Evolutionary conservation across 2,888 invertebrate genomes (phyloP), one percentile per base, ranked within the genome.

Genomic region (Nematopogon swammerdamellus): DNA sequence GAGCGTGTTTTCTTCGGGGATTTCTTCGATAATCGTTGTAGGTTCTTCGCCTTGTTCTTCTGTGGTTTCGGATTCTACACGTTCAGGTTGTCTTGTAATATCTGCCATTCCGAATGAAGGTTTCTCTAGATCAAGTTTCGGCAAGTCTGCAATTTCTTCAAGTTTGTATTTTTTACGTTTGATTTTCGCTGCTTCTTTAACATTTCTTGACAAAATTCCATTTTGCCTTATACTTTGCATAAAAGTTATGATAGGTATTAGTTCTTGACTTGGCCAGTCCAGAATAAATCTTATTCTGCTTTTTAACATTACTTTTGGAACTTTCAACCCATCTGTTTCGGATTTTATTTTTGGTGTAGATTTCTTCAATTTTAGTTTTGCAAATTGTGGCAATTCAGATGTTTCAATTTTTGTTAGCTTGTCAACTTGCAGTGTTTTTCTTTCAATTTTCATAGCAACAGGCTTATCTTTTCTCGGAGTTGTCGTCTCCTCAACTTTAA

Each of bases 121-220:
- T 59, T 82, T 80, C 64, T 87, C 86, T 44, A 87, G 65, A 54
- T 83, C 79, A 0, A 70, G 70, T 58, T 80, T 72, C 56, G 82
- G 79, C 49, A 81, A 67, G 45, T 85, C 84, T 0, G 82, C 72
- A 42, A 84, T 64, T 57, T 81, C 81, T 2, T 82, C 74, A 59
- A 82, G 80, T 58, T 82, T 84, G 1, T 76, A 71, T 53, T 82
- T 79, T 51, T 80, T 83, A 64, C 84, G 88, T 46, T 85, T 68
- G 11, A 85, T 65, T 63, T 85, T 80, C 52, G 83, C 71, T 6
- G 88, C 89, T 64, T 90, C 90, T 67, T 87, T 83, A 8, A 85
- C 76, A 63, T 86, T 88, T 60, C 88, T 82, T 0, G 90, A 89
- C 36, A 91, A 64, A 54, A 87, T 83, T 19, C 89, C 89, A 59